Conservation (phyloP, 2,888 invertebrate species). For the Cheilosia scutellata region DNA sequence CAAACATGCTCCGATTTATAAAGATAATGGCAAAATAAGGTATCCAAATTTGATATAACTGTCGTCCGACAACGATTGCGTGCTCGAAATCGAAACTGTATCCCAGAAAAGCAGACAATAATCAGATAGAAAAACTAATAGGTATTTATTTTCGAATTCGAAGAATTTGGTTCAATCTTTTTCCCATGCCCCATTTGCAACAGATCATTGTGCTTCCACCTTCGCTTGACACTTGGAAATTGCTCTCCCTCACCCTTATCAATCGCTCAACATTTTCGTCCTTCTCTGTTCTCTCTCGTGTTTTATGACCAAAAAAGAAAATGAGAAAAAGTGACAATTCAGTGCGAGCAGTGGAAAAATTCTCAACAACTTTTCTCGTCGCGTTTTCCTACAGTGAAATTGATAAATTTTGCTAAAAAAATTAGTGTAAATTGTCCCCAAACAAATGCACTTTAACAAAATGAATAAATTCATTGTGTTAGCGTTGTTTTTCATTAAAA, state of each 20-base stretch:
- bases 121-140: too few relatives aligned
- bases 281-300: constrained; percentile 52
- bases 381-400: constrained; percentile 54
- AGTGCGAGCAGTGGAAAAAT: constrained; percentile 72
- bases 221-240: constrained; percentile 17
- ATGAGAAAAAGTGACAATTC: constrained; percentile 71
- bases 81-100: too few relatives aligned
- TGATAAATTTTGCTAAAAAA: constrained; percentile 28
- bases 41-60: too few relatives aligned
- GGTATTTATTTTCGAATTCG: too few relatives aligned
- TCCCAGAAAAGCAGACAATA: too few relatives aligned
- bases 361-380: constrained; percentile 56
- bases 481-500: constrained; percentile 81
- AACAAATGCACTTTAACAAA: constrained; percentile 63
- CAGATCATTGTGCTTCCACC: constrained; percentile 53
- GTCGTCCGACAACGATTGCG: too few relatives aligned
- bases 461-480: constrained; percentile 82
- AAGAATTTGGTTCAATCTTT: too few relatives aligned
- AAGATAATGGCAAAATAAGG: too few relatives aligned
- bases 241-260: constrained; percentile 9
- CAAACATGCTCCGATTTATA: too few relatives aligned
- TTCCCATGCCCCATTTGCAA: neutral
- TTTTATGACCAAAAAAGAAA: constrained; percentile 62
- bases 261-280: constrained; percentile 54
- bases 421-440: constrained; percentile 32